Conservation (phyloP, 2,888 invertebrate genomes). For the Brachycybe producta region DNA sequence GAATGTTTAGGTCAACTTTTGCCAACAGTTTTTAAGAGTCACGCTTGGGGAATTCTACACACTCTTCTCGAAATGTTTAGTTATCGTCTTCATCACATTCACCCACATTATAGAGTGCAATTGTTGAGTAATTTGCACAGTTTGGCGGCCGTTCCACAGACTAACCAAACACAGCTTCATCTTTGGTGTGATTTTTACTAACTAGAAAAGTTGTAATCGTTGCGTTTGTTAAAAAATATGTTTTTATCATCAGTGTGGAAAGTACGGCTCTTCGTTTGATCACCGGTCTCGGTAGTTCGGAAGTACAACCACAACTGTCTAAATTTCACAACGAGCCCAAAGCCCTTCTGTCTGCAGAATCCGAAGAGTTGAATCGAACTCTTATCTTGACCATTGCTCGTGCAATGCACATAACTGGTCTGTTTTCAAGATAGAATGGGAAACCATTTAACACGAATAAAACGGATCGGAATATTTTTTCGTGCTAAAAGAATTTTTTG, state of each 20-base stretch:
- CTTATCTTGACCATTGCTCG: constrained; percentile 85
- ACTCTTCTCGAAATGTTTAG: constrained; percentile 93
- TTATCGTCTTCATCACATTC: constrained; percentile 89
- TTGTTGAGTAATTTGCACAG: constrained; percentile 81
- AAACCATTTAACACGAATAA: no score
- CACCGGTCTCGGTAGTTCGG: constrained; percentile 80
- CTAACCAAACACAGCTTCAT: constrained; percentile 88
- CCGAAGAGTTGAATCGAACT: constrained; percentile 85
- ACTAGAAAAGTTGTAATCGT: no score
- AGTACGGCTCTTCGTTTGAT: constrained; percentile 75
- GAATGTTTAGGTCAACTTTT: constrained; percentile 68
- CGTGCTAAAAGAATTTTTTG: no score
- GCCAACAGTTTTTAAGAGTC: constrained; percentile 79
- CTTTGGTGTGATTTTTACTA: constrained; percentile 49
- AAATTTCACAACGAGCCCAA: constrained; percentile 83
- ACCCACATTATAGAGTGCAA: constrained; percentile 87
- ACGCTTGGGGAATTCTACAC: constrained; percentile 91
- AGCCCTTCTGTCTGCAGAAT: constrained; percentile 79
- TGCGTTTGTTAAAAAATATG: no score
- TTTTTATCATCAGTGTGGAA: constrained; percentile 52
- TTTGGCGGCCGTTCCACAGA: constrained; percentile 78
- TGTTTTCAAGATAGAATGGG: no score
- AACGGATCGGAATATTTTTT: no score
- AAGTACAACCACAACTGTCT: constrained; percentile 85
- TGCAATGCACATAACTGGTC: constrained; percentile 89